These are phyloP conservation scores for Brachyhypopomus occidentalis DNA, from an alignment of 2,113 vertebrate species.

Conservation along the genomic window DNA sequence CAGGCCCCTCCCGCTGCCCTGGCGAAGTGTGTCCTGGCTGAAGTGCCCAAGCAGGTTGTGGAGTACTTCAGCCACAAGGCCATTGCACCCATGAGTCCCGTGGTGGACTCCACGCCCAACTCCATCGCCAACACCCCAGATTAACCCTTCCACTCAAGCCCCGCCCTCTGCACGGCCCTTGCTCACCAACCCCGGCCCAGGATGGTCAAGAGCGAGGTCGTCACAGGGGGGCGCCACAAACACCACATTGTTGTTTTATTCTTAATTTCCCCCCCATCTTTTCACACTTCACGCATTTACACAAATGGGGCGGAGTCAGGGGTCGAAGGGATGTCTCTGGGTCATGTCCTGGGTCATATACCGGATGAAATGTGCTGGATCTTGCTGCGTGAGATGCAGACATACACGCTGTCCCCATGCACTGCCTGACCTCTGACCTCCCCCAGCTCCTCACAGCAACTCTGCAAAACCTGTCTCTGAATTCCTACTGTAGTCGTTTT, in stretches of 20 bases:
- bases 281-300: slow-evolving; percentile 63
- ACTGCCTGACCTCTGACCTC: slow-evolving; percentile 38
- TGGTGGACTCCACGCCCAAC: slow-evolving; percentile 69
- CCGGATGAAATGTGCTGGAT: slow-evolving; percentile 51
- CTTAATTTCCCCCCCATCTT: slow-evolving; percentile 54
- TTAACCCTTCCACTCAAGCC: slow-evolving; percentile 60
- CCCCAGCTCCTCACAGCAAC: slow-evolving; percentile 30
- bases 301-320: slow-evolving; percentile 51
- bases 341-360: slow-evolving; percentile 18
- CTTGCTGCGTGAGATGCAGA: slow-evolving; percentile 59
- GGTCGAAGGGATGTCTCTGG: slow-evolving; percentile 4
- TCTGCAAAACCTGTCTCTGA: slow-evolving; percentile 35
- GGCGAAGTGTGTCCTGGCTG: slow-evolving; percentile 91
- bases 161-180: slow-evolving; percentile 36
- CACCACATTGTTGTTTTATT: slow-evolving; percentile 49
- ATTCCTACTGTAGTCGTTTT: slow-evolving; percentile 27
- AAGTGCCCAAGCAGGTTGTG: slow-evolving; percentile 94
- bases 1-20: slow-evolving; percentile 89
- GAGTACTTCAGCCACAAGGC: slow-evolving; percentile 92
- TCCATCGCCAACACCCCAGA: slow-evolving; percentile 74
- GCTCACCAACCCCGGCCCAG: slow-evolving; percentile 42
- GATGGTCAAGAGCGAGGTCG: slow-evolving; percentile 45
- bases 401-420: slow-evolving; percentile 40
- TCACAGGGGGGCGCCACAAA: background rate
- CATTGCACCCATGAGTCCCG: slow-evolving; percentile 79